Evolutionary conservation across 2,888 invertebrate species (phyloP), one percentile per base, ranked within the genome.

Genomic region (Drosophila longiperda): DNA sequence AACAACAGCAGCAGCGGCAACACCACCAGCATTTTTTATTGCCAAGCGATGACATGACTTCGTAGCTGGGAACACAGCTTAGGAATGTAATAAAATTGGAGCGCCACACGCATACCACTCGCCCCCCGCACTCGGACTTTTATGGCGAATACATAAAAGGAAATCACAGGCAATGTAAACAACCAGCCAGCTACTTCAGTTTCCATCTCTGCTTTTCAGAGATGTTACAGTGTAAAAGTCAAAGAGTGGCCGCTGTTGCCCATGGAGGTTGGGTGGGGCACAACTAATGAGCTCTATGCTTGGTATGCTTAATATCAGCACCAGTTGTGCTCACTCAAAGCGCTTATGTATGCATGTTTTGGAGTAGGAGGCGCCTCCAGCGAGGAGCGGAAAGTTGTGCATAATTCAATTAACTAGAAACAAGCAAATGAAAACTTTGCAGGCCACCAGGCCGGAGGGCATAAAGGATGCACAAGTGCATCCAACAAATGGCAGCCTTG

Each of bases 371-470:
- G 20, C 42, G 72, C 81, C 87, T 75, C 63, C 58, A 74, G 82
- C 76, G 65, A 66, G 75, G 76, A 83, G 75, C 85, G 73, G 68
- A 85, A 87, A 85, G 69, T 86, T 86, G 66, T 85, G 85, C 85
- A 86, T 86, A 85, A 86, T 86, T 86, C 85, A 86, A 86, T 87
- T 86, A 86, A 87, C 85, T 87, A 78, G 81, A 87, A 86, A 86
- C 85, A 86, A 85, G 85, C 85, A 87, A 87, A 87, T 86, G 87
- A 81, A 86, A 86, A 85, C 74, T 84, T 85, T 79, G 74, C 67
- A 65, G 77, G 75, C 75, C 78, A 78, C 76, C 77, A 72, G 76
- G 75, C 73, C 72, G 40, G 42, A 50, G 66, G 55, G 66, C 55
- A 36, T 67, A 54, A 65, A 42, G 42, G 20, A 68, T 65, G 80